Evolutionary conservation across 1,140 invertebrate genomes (phyloP).

Genomic region (Drosophila cardini): DNA sequence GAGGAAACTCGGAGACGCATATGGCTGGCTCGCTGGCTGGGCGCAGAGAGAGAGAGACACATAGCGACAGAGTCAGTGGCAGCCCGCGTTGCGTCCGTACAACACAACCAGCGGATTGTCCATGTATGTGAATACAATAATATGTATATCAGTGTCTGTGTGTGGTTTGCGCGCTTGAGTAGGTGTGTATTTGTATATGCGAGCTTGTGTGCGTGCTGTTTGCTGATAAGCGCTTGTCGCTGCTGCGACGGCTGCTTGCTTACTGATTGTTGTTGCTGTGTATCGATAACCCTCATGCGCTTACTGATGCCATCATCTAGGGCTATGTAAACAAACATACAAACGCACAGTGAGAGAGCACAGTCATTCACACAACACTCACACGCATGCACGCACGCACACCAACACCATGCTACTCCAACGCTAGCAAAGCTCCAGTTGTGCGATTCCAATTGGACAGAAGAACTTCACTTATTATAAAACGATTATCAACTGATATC

Average conservation of each 20-base stretch:
- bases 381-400: background rate
- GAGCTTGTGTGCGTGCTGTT: constrained; percentile 59
- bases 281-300: constrained; percentile 71
- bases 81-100: constrained; percentile 20
- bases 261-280: constrained; percentile 50
- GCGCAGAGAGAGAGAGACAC: background rate
- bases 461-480: constrained; percentile 65
- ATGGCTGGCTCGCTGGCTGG: constrained; percentile 6
- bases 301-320: constrained; percentile 55
- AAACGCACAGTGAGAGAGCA: background rate
- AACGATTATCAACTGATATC: constrained; percentile 56
- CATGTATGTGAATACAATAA: constrained; percentile 16
- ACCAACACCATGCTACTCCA: constrained; percentile 8
- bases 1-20: constrained; percentile 11
- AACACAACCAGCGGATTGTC: constrained; percentile 28
- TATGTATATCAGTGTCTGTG: constrained; percentile 42
- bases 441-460: constrained; percentile 28
- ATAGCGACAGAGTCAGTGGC: constrained; percentile 4
- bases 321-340: constrained; percentile 21
- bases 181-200: background rate
- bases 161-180: constrained; percentile 45
- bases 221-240: constrained; percentile 68
- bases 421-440: constrained; percentile 32
- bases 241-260: constrained; percentile 46
- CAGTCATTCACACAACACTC: background rate